A percentile compares a stretch with the other conserved stretches of the same genome.
phyloP scores from a whole-genome alignment of 2,888 invertebrate species.

The Apoda limacodes region DNA sequence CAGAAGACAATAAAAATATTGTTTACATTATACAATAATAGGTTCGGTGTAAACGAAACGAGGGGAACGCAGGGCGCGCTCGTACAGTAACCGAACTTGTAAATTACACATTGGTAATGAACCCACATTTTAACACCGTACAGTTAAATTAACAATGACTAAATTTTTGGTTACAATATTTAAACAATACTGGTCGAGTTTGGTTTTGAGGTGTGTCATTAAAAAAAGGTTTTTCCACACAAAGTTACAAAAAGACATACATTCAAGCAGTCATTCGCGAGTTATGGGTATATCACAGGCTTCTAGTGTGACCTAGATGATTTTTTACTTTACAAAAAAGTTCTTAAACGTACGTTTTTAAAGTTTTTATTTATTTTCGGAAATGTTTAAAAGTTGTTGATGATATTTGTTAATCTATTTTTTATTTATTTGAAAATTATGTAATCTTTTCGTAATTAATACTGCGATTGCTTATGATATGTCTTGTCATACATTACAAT shows the following conservation, averaged over 20 bases:
- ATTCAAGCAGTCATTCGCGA: constrained; percentile 52
- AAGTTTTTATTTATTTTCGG: too few relatives aligned
- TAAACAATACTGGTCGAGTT: constrained; percentile 21
- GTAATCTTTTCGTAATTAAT: too few relatives aligned
- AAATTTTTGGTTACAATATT: constrained; percentile 51
- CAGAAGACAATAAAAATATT: constrained; percentile 68
- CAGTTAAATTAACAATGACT: constrained; percentile 25
- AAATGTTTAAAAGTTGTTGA: too few relatives aligned
- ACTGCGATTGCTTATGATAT: constrained; percentile 56
- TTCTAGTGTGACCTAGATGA: constrained; percentile 61
- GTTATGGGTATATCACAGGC: constrained; percentile 62
- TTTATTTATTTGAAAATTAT: too few relatives aligned
- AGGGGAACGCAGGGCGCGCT: constrained; percentile 21
- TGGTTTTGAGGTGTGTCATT: constrained; percentile 5
- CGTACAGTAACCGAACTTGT: constrained; percentile 20
- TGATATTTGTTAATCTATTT: too few relatives aligned
- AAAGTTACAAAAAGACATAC: constrained; percentile 29
- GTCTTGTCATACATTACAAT: constrained; percentile 47
- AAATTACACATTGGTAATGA: constrained; percentile 44
- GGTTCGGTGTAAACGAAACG: constrained; percentile 39
- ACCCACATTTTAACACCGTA: constrained; percentile 25
- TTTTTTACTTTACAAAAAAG: too few relatives aligned
- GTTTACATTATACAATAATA: constrained; percentile 40
- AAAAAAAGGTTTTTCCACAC: not conserved
- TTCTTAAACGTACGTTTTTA: too few relatives aligned